Conservation (phyloP, 2,113 vertebrate genomes). For the Petrocephalus zakoni region DNA sequence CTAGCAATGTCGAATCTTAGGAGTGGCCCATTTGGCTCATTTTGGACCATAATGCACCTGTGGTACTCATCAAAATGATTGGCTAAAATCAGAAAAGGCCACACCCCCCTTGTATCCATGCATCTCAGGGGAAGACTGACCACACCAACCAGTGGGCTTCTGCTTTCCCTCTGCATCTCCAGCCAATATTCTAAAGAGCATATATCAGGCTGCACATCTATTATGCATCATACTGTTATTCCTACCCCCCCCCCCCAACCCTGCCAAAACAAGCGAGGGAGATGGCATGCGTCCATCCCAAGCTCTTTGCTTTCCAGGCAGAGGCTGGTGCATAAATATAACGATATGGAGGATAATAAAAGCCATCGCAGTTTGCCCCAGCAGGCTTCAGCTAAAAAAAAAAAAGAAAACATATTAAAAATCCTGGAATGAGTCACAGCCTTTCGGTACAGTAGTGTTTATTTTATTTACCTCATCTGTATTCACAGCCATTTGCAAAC, state of each 20-base stretch:
- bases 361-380: neutral
- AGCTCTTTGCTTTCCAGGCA: neutral
- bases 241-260: neutral
- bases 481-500: constrained; percentile 15
- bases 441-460: neutral
- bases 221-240: neutral
- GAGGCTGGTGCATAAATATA: neutral
- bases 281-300: neutral
- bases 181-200: neutral
- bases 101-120: neutral
- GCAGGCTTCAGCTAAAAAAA: neutral
- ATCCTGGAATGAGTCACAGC: constrained; percentile 6
- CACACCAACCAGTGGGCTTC: neutral
- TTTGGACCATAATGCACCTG: neutral
- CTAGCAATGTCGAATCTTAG: neutral
- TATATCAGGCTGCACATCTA: neutral
- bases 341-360: neutral
- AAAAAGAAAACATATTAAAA: neutral
- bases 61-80: neutral
- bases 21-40: neutral
- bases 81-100: neutral
- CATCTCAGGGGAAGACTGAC: neutral
- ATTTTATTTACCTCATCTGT: neutral
- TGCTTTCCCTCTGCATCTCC: neutral
- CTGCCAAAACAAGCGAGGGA: neutral